Evolutionary conservation across 2,797 vertebrate genomes (phyloP).

Genomic region (Rhynchonycteris naso): DNA sequence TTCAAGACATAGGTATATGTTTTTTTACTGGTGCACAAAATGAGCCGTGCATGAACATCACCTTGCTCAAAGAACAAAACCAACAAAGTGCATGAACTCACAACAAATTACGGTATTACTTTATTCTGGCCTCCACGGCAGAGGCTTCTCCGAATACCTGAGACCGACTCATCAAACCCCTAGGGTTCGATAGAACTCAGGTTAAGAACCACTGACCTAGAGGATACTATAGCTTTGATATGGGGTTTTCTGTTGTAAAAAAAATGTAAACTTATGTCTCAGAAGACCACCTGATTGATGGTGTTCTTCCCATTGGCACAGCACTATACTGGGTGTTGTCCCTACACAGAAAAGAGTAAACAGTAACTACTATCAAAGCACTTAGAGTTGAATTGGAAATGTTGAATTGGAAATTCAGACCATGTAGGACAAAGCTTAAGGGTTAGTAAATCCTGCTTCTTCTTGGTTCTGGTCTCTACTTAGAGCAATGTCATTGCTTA

Average conservation of each 20-base stretch:
- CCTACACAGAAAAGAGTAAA: neutral
- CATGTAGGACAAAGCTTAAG: neutral
- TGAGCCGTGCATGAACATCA: too few relatives aligned
- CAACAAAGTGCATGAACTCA: too few relatives aligned
- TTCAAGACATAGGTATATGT: too few relatives aligned
- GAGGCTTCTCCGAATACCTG: too few relatives aligned
- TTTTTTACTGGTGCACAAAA: too few relatives aligned
- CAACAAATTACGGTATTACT: too few relatives aligned
- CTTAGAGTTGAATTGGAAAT: constrained; percentile 15
- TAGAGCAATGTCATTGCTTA: neutral
- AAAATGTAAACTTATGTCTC: neutral
- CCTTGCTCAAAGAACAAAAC: too few relatives aligned
- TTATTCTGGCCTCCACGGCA: too few relatives aligned
- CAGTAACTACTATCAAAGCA: neutral
- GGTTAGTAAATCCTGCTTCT: neutral
- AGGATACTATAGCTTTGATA: neutral
- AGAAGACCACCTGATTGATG: neutral
- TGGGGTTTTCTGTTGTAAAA: neutral
- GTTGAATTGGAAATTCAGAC: constrained; percentile 7
- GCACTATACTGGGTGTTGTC: neutral
- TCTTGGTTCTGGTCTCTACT: neutral
- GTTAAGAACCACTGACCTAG: too few relatives aligned
- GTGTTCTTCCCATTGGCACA: neutral
- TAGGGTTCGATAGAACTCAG: too few relatives aligned
- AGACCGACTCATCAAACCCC: too few relatives aligned